Conservation (phyloP, 2,888 invertebrate species). For the Cephus nigrinus region DNA sequence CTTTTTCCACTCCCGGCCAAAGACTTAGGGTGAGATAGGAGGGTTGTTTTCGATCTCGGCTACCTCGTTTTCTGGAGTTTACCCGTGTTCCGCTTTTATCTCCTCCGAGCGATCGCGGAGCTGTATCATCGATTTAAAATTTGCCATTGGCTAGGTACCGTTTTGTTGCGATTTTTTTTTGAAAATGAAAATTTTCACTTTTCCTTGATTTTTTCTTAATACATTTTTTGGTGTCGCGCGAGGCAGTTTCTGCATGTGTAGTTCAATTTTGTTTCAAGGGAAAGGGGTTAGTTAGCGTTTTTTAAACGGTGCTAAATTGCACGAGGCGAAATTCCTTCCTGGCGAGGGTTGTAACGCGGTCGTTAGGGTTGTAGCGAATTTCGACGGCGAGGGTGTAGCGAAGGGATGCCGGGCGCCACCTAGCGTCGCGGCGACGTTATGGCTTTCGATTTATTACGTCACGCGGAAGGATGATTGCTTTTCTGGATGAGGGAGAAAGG, state of each 20-base stretch:
- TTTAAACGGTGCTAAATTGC: neutral
- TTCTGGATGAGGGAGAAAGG: slow-evolving; percentile 32
- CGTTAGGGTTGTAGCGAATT: neutral
- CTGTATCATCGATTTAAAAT: neutral
- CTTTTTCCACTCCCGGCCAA: slow-evolving; percentile 26
- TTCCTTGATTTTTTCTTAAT: neutral
- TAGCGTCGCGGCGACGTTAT: slow-evolving; percentile 44
- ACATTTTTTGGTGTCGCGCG: neutral
- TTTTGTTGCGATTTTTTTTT: too few species aligned
- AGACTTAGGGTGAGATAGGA: neutral
- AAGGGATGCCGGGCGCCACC: slow-evolving; percentile 44
- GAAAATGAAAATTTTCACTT: neutral
- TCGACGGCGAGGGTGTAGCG: neutral
- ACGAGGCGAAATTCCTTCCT: neutral
- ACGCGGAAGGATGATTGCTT: slow-evolving; percentile 52
- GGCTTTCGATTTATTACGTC: slow-evolving; percentile 57
- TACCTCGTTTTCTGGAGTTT: neutral
- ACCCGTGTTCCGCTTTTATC: neutral
- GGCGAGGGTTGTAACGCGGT: neutral
- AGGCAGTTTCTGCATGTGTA: neutral
- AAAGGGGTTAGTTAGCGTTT: neutral
- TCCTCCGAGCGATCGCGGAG: neutral
- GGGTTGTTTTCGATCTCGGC: too few species aligned
- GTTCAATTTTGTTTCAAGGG: neutral
- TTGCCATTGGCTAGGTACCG: neutral